These are phyloP conservation scores for Leptopterna dolabrata DNA, from an alignment of 2,888 invertebrate species.

Conservation along the genomic window DNA sequence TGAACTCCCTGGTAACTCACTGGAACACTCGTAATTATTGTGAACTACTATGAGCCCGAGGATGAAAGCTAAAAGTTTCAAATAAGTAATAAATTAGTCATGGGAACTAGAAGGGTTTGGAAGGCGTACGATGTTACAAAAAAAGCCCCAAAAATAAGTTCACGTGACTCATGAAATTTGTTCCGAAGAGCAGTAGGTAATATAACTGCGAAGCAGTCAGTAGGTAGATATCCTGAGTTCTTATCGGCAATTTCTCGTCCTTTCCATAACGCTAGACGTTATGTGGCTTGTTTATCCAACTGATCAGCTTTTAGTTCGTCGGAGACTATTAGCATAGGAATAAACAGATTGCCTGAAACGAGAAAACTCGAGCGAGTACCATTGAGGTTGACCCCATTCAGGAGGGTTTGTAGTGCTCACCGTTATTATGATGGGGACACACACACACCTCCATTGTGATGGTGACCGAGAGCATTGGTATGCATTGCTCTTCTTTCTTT, in stretches of 20 bases:
- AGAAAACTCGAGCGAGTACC: not conserved
- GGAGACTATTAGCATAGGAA: slow-evolving; percentile 6
- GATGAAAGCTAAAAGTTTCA: too few species aligned
- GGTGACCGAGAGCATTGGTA: not conserved
- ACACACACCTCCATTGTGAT: not conserved
- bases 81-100: too few species aligned
- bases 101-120: too few species aligned
- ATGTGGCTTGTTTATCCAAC: not conserved
- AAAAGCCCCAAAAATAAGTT: too few species aligned
- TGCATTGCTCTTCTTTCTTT: slow-evolving; percentile 4
- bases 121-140: too few species aligned
- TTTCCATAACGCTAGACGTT: not conserved
- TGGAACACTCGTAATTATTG: too few species aligned
- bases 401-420: slow-evolving; percentile 6
- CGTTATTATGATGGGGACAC: slow-evolving; percentile 16
- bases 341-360: not conserved
- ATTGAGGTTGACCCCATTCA: not conserved
- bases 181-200: too few species aligned
- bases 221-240: not conserved
- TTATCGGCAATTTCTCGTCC: not conserved
- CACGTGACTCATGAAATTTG: too few species aligned
- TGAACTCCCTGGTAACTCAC: too few species aligned
- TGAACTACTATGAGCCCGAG: too few species aligned
- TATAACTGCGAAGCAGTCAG: too few species aligned
- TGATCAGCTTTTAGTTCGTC: not conserved